These are phyloP conservation scores for Plutomurus gul DNA, from an alignment of 1,140 invertebrate genomes.

Conservation along the genomic window DNA sequence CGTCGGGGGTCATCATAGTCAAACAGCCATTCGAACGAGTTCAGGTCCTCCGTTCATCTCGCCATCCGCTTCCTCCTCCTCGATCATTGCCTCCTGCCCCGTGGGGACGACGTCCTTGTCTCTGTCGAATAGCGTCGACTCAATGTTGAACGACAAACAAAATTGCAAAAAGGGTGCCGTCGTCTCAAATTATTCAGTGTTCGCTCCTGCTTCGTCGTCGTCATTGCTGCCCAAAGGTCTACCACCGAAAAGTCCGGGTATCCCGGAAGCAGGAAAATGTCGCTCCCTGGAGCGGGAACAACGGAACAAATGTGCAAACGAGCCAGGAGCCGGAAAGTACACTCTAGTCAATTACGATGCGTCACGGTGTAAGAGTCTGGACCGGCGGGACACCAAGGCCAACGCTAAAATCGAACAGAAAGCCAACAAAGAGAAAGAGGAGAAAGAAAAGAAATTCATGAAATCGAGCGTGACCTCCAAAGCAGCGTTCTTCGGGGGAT, in stretches of 20 bases:
- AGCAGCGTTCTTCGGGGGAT: constrained; percentile 52
- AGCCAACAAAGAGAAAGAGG: constrained; percentile 40
- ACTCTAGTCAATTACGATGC: constrained; percentile 40
- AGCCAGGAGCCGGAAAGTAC: constrained; percentile 47
- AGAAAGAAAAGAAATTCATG: constrained; percentile 43
- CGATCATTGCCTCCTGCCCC: not conserved
- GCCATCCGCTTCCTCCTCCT: not conserved
- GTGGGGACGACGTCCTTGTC: not conserved
- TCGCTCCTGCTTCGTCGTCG: constrained; percentile 41
- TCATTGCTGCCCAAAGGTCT: constrained; percentile 46
- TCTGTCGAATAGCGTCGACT: constrained; percentile 50
- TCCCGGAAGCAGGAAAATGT: constrained; percentile 41
- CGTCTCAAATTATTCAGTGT: constrained; percentile 41
- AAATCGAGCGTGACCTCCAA: constrained; percentile 50
- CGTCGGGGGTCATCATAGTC: not conserved
- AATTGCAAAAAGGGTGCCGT: not conserved
- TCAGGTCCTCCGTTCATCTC: constrained; percentile 53
- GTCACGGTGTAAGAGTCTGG: constrained; percentile 41
- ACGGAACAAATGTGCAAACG: not conserved
- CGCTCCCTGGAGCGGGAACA: constrained; percentile 47
- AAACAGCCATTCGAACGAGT: constrained; percentile 37
- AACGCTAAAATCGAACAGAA: constrained; percentile 36
- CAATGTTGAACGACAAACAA: constrained; percentile 39
- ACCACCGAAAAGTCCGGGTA: constrained; percentile 46
- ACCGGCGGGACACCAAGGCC: constrained; percentile 20